Evolutionary conservation across 1,140 invertebrate genomes (phyloP).

Genomic region (Penaeus vannamei): DNA sequence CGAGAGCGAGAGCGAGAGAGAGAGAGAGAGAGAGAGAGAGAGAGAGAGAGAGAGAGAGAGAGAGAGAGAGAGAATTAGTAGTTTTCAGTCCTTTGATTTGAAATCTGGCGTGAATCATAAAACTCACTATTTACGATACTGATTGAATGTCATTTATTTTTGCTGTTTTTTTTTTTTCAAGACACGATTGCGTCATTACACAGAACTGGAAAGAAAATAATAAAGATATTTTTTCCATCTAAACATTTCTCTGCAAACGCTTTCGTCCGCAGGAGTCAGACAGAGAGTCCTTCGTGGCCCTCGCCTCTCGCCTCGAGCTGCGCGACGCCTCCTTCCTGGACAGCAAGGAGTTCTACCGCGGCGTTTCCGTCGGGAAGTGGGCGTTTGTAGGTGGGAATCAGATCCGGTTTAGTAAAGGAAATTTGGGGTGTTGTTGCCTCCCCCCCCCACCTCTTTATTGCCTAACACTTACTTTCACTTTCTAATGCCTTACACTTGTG

Average conservation of each 20-base stretch:
- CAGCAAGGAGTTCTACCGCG: not conserved
- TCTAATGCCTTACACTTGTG: too few relatives aligned
- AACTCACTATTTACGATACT: too few relatives aligned
- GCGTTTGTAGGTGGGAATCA: slow-evolving; percentile 21
- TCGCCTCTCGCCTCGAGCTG: not conserved
- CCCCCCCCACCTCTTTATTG: not conserved
- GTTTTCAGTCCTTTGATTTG: too few relatives aligned
- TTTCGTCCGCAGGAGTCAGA: slow-evolving; percentile 4
- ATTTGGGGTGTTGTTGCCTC: not conserved
- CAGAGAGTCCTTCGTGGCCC: slow-evolving; percentile 5
- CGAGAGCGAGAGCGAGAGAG: too few relatives aligned
- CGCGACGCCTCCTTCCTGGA: not conserved
- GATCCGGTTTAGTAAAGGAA: not conserved
- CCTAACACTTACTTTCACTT: too few relatives aligned
- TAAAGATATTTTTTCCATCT: not conserved
- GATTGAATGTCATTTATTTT: too few relatives aligned
- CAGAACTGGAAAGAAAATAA: not conserved
- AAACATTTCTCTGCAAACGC: not conserved
- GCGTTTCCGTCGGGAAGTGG: slow-evolving; percentile 24
- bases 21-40: too few relatives aligned
- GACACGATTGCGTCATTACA: too few relatives aligned
- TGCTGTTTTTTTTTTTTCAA: too few relatives aligned
- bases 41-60: not conserved
- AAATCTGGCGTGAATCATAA: too few relatives aligned
- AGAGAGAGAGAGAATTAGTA: not conserved